phyloP scores from a whole-genome alignment of 1,140 invertebrate genomes.

The Phocides pigmalion region DNA sequence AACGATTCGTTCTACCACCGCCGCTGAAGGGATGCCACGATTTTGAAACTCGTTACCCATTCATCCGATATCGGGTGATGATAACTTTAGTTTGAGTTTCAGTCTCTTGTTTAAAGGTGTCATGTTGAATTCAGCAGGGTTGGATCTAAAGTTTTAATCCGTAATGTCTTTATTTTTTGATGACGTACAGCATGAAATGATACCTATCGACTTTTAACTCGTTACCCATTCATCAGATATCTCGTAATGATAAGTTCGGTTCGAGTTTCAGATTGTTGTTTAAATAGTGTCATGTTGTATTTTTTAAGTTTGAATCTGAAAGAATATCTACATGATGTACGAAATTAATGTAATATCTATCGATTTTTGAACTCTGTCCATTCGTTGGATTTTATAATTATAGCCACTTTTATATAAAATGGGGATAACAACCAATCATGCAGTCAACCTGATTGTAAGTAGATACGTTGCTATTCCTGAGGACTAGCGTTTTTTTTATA shows the following conservation, averaged over 20 bases:
- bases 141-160: not conserved
- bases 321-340: not conserved
- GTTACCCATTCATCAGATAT: constrained; percentile 63
- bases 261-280: constrained; percentile 27
- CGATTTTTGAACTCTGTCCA: constrained; percentile 50
- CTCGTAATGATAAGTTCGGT: constrained; percentile 49
- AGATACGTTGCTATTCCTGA: too few relatives aligned
- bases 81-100: constrained; percentile 46
- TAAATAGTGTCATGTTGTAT: not conserved
- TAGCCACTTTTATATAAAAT: too few relatives aligned
- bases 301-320: not conserved
- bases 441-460: too few relatives aligned
- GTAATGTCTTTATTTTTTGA: not conserved
- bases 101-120: not conserved
- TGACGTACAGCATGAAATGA: not conserved
- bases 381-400: constrained; percentile 63
- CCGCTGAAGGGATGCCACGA: constrained; percentile 40
- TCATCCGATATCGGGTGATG: constrained; percentile 59
- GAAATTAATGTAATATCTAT: not conserved
- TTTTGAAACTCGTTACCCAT: constrained; percentile 62
- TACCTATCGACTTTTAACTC: constrained; percentile 39
- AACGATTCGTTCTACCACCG: constrained; percentile 52
- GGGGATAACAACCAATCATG: too few relatives aligned
- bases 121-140: not conserved
- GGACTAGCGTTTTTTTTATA: too few relatives aligned